These are phyloP conservation scores for Nesospiza acunhae DNA, from an alignment of 2,113 vertebrate species.

Conservation along the genomic window DNA sequence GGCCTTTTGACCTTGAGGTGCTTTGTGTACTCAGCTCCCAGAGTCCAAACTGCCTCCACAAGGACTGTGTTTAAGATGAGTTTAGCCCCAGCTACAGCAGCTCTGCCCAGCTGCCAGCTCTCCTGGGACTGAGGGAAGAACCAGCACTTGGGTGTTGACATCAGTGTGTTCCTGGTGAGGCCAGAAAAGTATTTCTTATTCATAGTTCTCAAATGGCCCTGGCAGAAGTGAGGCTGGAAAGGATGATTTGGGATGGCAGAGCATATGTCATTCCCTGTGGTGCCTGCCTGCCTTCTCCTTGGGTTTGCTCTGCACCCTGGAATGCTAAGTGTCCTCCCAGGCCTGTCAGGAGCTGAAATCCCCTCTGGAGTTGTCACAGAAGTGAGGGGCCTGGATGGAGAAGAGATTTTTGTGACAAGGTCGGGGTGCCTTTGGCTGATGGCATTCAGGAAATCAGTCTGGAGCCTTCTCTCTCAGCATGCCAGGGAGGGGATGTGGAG, in stretches of 20 bases:
- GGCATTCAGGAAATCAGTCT: not conserved
- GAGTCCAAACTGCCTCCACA: not conserved
- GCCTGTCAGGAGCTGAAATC: not conserved
- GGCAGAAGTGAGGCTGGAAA: not conserved
- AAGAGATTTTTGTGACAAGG: not conserved
- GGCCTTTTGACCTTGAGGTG: not conserved
- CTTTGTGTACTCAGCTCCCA: not conserved
- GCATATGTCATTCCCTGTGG: not conserved
- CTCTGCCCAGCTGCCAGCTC: not conserved
- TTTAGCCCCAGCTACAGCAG: not conserved
- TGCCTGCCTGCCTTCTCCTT: not conserved
- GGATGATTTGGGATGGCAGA: not conserved
- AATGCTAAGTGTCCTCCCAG: rapidly evolving
- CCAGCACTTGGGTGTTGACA: rapidly evolving
- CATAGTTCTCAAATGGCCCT: not conserved
- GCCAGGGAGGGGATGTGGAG: not conserved
- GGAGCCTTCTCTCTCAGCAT: not conserved
- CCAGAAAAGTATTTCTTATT: not conserved
- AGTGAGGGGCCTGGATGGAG: not conserved
- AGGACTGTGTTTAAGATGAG: not conserved
- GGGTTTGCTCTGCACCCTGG: not conserved
- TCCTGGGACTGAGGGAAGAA: not conserved
- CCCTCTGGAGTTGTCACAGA: not conserved
- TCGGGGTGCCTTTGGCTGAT: not conserved
- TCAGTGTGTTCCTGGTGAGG: not conserved